Evolutionary conservation across 2,888 invertebrate genomes (phyloP), one percentile per base, ranked within the genome.

Genomic region (Sarcophaga caerulescens): DNA sequence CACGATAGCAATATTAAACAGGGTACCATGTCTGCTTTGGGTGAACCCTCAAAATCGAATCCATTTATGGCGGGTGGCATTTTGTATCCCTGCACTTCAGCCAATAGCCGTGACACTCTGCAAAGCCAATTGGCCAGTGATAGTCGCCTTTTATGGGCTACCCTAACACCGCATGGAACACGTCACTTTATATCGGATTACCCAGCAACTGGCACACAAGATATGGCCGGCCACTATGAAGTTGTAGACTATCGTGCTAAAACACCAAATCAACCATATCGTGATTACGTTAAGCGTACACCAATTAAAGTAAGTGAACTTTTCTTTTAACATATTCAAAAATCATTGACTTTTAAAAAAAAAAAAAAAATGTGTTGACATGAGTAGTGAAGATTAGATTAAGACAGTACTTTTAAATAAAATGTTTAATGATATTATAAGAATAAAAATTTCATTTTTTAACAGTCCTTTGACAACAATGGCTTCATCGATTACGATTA

Each of bases 401-500:
- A 35, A 35, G 35, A 2, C 8, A 35, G 35, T 35, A 8, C 4
- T 35, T 35, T 35, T 8, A 35, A 35, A 8, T 35, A 35, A 35
- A 35, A 8, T 47, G 14, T 47, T 47, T 12, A 10, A 47, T 47
- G 47, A 14, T 47, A 47, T 12, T 47, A 14, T 14, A 47, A 14
- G 12, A 47, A 47, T 47, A 12, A 47, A 14, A 52, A 70, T 12
- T 52, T 0, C 47, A 17, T 57, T 19, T 8, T 45, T 44, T 47
- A n/a, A n/a, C 78, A 93, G 93, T 93, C 94, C 82, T 96, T 96
- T 91, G 96, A 96, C 92, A 97, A 97, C 91, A 95, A 96, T 80
- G 95, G 96, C 47, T 96, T 96, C 92, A 95, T 96, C 92, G 96
- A 96, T 92, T 96, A 96, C 73, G 97, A 97, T 89, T 96, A 96